Percentiles rank a stretch among this genome's conserved stretches.
Evolutionary conservation across 2,888 invertebrate species (phyloP).

Genomic region (Norana najaformis): DNA sequence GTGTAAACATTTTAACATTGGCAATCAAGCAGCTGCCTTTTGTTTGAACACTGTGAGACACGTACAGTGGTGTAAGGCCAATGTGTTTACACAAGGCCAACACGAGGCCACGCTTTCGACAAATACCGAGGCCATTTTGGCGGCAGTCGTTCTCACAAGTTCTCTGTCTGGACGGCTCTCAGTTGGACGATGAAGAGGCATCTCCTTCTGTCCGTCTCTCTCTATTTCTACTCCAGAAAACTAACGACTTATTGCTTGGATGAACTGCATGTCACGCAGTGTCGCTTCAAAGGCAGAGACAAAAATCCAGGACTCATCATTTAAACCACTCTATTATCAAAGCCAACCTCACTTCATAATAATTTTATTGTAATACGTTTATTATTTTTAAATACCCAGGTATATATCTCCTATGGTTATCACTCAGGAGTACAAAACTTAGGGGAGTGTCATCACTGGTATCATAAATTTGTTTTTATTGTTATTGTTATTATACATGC

Average conservation of each 20-base stretch:
- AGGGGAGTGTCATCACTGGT: no score
- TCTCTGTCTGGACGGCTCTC: neutral
- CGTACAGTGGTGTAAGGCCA: neutral
- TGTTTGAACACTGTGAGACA: neutral
- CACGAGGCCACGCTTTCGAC: neutral
- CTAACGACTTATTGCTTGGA: neutral
- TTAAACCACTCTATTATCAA: neutral
- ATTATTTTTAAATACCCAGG: no score
- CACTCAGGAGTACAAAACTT: neutral
- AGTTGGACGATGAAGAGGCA: slow-evolving; percentile 4
- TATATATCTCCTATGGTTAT: no score
- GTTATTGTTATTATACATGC: no score
- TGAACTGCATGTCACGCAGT: neutral
- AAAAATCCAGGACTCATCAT: neutral
- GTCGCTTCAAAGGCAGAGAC: slow-evolving; percentile 3
- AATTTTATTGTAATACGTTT: neutral
- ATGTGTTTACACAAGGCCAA: neutral
- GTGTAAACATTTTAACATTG: neutral
- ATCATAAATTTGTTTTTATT: no score
- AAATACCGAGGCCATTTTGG: neutral
- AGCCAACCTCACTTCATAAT: neutral
- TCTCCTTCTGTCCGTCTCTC: neutral
- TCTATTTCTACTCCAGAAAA: neutral
- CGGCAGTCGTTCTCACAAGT: neutral
- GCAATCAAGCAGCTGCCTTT: neutral